These are phyloP conservation scores for Theodoxus fluviatilis DNA, from an alignment of 2,888 invertebrate genomes.

Conservation along the genomic window DNA sequence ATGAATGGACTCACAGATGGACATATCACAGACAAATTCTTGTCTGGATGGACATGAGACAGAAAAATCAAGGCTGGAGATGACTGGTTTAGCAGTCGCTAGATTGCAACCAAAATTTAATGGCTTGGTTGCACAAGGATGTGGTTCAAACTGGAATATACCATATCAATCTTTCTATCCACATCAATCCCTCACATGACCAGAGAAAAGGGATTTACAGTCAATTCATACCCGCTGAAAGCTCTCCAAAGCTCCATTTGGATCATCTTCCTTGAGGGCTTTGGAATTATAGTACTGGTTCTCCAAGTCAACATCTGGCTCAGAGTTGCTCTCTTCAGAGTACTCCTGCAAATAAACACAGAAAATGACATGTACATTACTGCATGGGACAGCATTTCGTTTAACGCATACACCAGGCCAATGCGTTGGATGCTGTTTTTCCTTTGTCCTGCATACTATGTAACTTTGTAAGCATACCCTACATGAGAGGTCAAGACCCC, in stretches of 20 bases:
- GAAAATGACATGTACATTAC: background rate
- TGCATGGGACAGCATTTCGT: background rate
- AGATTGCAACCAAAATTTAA: background rate
- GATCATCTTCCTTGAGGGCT: conserved; percentile 96
- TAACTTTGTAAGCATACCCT: too few relatives aligned
- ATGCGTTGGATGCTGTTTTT: background rate
- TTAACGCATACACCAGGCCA: background rate
- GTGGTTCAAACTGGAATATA: background rate
- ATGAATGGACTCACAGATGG: too few relatives aligned
- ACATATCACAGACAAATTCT: too few relatives aligned
- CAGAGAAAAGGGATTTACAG: background rate
- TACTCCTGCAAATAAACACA: conserved; percentile 78
- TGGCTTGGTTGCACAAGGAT: background rate
- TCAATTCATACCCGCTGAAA: conserved; percentile 71
- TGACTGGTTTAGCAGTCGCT: background rate
- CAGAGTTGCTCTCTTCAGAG: conserved; percentile 98
- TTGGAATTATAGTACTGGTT: conserved; percentile 99
- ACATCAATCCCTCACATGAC: too few relatives aligned
- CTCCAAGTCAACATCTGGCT: conserved; percentile 98
- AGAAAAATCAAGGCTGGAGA: background rate
- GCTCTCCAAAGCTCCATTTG: conserved; percentile 86
- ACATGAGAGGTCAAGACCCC: too few relatives aligned
- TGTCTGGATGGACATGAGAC: background rate
- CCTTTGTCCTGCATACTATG: too few relatives aligned
- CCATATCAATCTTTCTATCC: background rate